Percentiles rank a stretch among this genome's conserved stretches.
Evolutionary conservation across 2,797 vertebrate genomes (phyloP).

Genomic region (Microcaecilia unicolor): DNA sequence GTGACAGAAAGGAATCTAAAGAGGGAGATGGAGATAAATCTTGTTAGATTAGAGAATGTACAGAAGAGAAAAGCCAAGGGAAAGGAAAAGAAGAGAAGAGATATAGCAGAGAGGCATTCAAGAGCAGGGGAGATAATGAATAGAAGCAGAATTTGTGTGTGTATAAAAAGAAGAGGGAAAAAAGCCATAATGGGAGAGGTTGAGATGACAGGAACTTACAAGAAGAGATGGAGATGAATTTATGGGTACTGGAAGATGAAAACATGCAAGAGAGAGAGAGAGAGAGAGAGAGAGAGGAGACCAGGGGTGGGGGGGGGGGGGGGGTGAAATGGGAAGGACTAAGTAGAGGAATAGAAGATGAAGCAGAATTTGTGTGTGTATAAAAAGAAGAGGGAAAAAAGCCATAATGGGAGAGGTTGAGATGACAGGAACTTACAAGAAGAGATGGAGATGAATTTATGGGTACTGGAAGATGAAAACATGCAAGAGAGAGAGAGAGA

Average conservation of each 20-base stretch:
- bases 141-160: background rate
- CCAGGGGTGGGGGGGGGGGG: too few species aligned
- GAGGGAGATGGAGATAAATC: rapidly evolving
- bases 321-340: too few species aligned
- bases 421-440: too few species aligned
- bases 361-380: background rate
- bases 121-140: too few species aligned
- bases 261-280: background rate
- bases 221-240: background rate
- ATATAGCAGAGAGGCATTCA: too few species aligned
- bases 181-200: background rate
- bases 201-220: too few species aligned
- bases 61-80: background rate
- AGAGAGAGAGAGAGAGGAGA: background rate
- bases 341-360: background rate
- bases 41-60: background rate
- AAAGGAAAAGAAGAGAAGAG: too few species aligned
- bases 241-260: background rate
- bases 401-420: background rate
- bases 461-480: background rate
- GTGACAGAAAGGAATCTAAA: too few species aligned
- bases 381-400: background rate
- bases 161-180: background rate
- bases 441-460: background rate
- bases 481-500: background rate